Evolutionary conservation across 1,140 invertebrate species (phyloP).

Genomic region (Zaprionus taronus): DNA sequence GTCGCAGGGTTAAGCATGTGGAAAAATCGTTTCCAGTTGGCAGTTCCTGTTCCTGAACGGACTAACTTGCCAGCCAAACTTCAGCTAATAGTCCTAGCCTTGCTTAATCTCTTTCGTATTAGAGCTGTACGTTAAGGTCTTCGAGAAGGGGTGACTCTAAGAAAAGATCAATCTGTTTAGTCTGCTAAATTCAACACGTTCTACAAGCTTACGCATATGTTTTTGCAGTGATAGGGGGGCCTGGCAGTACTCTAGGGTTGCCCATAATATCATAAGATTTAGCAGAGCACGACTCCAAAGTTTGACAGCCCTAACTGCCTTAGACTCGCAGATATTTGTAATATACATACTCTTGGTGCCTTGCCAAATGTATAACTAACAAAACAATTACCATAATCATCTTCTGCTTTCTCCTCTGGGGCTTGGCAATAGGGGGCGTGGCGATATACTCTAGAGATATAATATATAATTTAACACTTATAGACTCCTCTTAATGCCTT

Average conservation of each 20-base stretch:
- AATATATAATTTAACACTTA: too few relatives aligned
- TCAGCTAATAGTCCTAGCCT: neutral
- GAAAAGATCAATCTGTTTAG: neutral
- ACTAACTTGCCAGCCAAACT: constrained; percentile 15
- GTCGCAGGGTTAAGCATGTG: constrained; percentile 63
- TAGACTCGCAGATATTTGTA: neutral
- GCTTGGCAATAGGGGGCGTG: too few relatives aligned
- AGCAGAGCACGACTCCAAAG: neutral
- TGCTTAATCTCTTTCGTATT: neutral
- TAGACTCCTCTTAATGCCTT: neutral
- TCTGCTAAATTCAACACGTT: too few relatives aligned
- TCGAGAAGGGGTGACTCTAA: neutral
- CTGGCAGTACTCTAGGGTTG: neutral
- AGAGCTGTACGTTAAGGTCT: neutral
- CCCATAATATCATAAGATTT: neutral
- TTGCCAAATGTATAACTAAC: neutral
- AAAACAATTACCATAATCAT: neutral
- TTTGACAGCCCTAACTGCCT: neutral
- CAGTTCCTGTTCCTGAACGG: constrained; percentile 54
- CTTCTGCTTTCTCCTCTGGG: neutral
- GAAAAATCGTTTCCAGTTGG: constrained; percentile 83
- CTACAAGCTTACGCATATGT: too few relatives aligned
- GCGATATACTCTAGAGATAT: too few relatives aligned
- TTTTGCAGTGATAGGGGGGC: too few relatives aligned
- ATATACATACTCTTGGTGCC: too few relatives aligned